These are phyloP conservation scores for Thamnophis sirtalis DNA, from an alignment of 2,113 vertebrate species.

Conservation along the genomic window DNA sequence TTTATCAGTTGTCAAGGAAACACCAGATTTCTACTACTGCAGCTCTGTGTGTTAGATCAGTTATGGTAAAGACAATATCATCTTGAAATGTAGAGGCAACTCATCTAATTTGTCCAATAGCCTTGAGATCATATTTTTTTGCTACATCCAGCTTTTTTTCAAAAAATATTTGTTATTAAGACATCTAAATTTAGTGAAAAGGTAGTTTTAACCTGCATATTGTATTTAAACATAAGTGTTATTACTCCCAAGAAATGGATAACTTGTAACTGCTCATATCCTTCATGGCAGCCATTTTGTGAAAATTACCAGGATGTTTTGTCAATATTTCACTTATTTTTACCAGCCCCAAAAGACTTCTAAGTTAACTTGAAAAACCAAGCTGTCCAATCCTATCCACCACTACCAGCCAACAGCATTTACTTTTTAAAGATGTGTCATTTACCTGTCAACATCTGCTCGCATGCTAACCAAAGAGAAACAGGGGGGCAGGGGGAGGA, in stretches of 20 bases:
- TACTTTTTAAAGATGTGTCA: neutral
- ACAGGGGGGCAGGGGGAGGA: neutral
- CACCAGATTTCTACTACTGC: slow-evolving; percentile 47
- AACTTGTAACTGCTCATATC: neutral
- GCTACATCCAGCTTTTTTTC: neutral
- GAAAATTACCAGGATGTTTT: neutral
- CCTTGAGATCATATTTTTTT: neutral
- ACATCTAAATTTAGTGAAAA: neutral
- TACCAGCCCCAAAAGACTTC: neutral
- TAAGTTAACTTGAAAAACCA: neutral
- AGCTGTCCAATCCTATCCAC: neutral
- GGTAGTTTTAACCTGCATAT: neutral
- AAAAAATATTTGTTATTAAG: neutral
- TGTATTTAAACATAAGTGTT: neutral
- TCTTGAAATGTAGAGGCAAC: slow-evolving; percentile 42
- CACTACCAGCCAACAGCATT: neutral
- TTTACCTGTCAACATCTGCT: neutral
- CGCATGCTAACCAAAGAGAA: neutral
- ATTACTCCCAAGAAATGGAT: neutral
- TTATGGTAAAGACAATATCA: slow-evolving; percentile 51
- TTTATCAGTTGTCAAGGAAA: slow-evolving; percentile 70
- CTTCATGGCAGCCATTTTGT: neutral
- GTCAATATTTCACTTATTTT: neutral
- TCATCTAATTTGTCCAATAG: slow-evolving; percentile 22
- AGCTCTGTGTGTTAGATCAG: slow-evolving; percentile 42